Evolutionary conservation across 2,113 vertebrate species (phyloP).

Genomic region (Coregonus clupeaformis): DNA sequence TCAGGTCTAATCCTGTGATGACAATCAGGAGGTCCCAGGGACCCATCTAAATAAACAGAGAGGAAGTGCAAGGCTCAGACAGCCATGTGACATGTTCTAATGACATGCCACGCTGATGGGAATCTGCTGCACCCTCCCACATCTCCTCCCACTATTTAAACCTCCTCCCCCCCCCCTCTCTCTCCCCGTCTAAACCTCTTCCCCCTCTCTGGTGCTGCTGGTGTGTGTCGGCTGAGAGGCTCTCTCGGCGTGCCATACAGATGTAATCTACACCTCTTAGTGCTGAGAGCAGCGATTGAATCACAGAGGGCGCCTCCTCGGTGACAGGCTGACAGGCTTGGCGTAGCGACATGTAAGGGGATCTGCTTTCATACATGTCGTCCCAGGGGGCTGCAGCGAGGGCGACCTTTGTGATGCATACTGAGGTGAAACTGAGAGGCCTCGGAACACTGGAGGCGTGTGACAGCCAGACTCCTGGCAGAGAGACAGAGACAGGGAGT

Average conservation of each 20-base stretch:
- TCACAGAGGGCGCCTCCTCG: conserved; percentile 40
- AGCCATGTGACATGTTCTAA: conserved; percentile 45
- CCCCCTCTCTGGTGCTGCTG: no score
- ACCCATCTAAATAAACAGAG: no score
- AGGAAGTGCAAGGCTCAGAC: conserved; percentile 12
- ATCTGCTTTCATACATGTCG: conserved; percentile 60
- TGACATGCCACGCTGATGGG: conserved; percentile 25
- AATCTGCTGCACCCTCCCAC: conserved; percentile 12
- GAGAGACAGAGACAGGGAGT: not conserved
- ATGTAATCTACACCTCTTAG: conserved; percentile 67
- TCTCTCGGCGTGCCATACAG: conserved; percentile 39
- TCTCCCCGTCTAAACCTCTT: no score
- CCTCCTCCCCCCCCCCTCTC: no score
- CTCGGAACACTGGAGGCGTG: conserved; percentile 15
- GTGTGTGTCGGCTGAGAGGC: conserved; percentile 44
- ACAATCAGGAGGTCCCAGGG: conserved; percentile 13
- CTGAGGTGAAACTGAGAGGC: conserved; percentile 2
- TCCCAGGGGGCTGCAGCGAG: conserved; percentile 30
- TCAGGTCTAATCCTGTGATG: conserved; percentile 26
- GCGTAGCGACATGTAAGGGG: conserved; percentile 58
- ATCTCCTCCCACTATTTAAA: not conserved
- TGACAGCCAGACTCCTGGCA: not conserved
- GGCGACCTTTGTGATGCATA: conserved; percentile 22
- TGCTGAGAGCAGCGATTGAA: conserved; percentile 47
- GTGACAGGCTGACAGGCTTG: conserved; percentile 54